Base-by-base conservation (phyloP, 2,113 vertebrate species). In the Albula glossodonta region DNA sequence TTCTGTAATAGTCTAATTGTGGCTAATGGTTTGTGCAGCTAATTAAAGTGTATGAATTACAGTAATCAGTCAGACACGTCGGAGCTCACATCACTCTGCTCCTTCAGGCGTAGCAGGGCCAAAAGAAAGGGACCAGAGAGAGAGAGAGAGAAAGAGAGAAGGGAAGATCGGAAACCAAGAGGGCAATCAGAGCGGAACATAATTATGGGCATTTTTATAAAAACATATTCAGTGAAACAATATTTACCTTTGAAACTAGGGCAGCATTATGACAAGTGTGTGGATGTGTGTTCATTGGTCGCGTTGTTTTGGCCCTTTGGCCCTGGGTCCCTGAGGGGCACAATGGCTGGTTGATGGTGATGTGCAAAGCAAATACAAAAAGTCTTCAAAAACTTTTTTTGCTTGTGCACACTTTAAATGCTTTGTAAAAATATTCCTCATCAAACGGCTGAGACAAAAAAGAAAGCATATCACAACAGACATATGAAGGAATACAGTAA, bases 21-120 rank as follows among this genome's bases (percentile, higher is more conserved):
- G 97, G 97, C 97, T 99, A 79, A 79, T 79, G 31, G 78, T 79
- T 79, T 79, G 78, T 79, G 97, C 97, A 98, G 97, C 97, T 99
- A 98, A 99, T 99, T 99, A 99, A 98, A 97, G 97, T 96, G 96
- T 99, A 98, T 99, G 97, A 99, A 99, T 99, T 98, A 99, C 97
- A 97, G 97, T 97, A 98, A 98, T 99, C 98, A 97, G 97, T 98
- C 97, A 99, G 96, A 94, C 95, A 97, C 96, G 94, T 95, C 96
- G 90, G 93, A 89, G 90, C 92, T 90, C 66, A 88, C 91, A 88
- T 91, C 92, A 90, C 85, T 53, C 90, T 93, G 91, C 90, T 93
- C 91, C 86, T 93, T 83, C 90, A 92, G 94, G 92, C 93, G 83
- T 92, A 91, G 92, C 92, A 83, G 90, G 91, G 91, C 89, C 90